Evolutionary conservation across 2,888 invertebrate species (phyloP).

Genomic region (Lissonota sp.): DNA sequence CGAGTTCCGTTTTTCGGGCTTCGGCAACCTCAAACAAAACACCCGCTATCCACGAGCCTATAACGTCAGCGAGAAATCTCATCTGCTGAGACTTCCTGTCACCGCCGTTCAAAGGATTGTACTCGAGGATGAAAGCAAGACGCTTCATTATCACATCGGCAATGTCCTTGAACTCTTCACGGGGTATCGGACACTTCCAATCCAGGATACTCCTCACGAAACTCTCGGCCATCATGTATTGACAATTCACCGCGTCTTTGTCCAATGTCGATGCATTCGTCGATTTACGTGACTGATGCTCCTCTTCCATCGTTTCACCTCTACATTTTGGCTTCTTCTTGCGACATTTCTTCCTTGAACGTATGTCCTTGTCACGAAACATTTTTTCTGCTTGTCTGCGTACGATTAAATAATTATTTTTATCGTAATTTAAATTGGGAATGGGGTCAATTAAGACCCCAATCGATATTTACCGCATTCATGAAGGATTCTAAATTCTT

Average conservation of each 20-base stretch:
- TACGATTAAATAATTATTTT: slow-evolving; percentile 9
- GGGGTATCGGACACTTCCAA: slow-evolving; percentile 73
- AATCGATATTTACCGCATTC: too few relatives aligned
- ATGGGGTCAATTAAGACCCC: too few relatives aligned
- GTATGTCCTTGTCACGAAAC: slow-evolving; percentile 64
- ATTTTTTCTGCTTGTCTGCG: slow-evolving; percentile 76
- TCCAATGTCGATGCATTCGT: slow-evolving; percentile 60
- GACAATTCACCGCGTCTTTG: slow-evolving; percentile 74
- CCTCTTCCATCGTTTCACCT: background rate
- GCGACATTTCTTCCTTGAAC: slow-evolving; percentile 51
- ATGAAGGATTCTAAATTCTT: too few relatives aligned
- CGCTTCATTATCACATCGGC: slow-evolving; percentile 74
- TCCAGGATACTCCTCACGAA: slow-evolving; percentile 78
- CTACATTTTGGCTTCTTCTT: slow-evolving; percentile 48
- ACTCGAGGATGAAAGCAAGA: slow-evolving; percentile 70
- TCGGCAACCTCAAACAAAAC: slow-evolving; percentile 76
- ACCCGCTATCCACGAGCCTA: slow-evolving; percentile 79
- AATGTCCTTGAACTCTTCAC: slow-evolving; percentile 77
- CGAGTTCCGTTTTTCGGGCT: slow-evolving; percentile 65
- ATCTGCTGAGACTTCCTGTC: slow-evolving; percentile 79
- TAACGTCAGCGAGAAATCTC: slow-evolving; percentile 75
- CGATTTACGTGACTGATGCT: too few relatives aligned
- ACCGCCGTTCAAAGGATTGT: slow-evolving; percentile 69
- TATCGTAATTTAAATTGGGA: background rate
- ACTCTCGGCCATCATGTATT: slow-evolving; percentile 77